Conservation (phyloP, 2,113 vertebrate genomes). For the Ifrita kowaldi region DNA sequence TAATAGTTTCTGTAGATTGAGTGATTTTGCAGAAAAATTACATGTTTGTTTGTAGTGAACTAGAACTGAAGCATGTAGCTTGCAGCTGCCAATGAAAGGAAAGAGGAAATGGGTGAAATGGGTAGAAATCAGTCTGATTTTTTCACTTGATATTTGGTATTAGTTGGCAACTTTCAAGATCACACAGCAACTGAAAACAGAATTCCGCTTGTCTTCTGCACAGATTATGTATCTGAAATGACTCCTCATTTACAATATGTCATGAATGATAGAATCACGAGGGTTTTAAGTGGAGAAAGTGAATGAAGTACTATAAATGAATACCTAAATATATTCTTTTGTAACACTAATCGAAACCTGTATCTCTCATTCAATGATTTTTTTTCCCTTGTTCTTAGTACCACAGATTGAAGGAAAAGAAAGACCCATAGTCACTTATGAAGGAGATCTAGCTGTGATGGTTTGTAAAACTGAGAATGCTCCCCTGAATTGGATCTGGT, state of each 20-base stretch:
- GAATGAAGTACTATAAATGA: neutral
- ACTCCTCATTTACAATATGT: neutral
- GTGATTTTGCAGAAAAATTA: neutral
- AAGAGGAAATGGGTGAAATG: neutral
- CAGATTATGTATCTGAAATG: neutral
- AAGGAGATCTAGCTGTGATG: conserved; percentile 59
- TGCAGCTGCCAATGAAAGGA: neutral
- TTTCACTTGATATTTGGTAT: neutral
- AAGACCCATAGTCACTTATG: conserved; percentile 60
- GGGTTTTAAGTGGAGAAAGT: neutral
- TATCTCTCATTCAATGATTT: neutral
- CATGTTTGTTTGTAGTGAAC: neutral
- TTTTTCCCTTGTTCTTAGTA: conserved; percentile 55
- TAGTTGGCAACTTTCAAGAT: neutral
- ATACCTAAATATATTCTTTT: neutral
- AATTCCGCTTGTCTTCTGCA: neutral
- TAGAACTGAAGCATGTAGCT: neutral
- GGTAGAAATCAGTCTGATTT: neutral
- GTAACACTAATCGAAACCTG: neutral
- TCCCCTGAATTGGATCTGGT: conserved; percentile 71
- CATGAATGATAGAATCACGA: neutral
- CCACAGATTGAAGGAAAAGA: conserved; percentile 59
- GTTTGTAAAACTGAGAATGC: conserved; percentile 37
- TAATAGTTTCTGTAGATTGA: neutral
- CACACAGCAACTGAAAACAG: neutral